These are phyloP conservation scores for Anser cygnoides DNA, from an alignment of 2,113 vertebrate genomes.

Conservation along the genomic window DNA sequence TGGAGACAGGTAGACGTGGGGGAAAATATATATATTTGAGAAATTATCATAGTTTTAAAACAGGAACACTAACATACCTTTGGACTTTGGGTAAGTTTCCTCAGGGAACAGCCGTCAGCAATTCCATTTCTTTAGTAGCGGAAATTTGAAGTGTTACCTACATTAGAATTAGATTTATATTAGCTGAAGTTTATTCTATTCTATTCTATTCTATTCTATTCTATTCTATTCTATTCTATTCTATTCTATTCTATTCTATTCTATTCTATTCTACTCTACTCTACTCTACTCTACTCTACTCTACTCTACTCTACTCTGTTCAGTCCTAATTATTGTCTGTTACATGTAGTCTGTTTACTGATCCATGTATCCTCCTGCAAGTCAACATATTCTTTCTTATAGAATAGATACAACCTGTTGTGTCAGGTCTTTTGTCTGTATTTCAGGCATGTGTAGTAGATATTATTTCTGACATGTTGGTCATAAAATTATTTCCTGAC, in stretches of 20 bases:
- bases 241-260: background rate
- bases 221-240: background rate
- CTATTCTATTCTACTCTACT: too few relatives aligned
- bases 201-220: too few relatives aligned
- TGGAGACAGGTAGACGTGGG: background rate
- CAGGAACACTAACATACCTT: background rate
- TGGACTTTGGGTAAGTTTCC: background rate
- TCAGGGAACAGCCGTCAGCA: background rate
- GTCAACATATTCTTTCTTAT: background rate
- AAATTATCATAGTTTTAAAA: background rate
- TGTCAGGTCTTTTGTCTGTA: background rate
- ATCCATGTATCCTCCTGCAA: background rate
- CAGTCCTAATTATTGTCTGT: background rate
- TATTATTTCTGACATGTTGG: background rate
- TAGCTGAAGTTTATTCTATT: background rate
- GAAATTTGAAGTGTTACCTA: background rate
- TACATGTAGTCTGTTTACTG: background rate
- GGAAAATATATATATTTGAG: background rate
- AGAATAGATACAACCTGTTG: background rate
- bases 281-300: too few relatives aligned
- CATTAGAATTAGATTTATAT: background rate
- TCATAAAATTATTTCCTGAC: background rate
- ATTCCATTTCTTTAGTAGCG: background rate
- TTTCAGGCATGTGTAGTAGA: background rate
- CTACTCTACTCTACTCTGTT: background rate